Conservation (phyloP, 2,888 invertebrate species). For the Agriopis marginaria region DNA sequence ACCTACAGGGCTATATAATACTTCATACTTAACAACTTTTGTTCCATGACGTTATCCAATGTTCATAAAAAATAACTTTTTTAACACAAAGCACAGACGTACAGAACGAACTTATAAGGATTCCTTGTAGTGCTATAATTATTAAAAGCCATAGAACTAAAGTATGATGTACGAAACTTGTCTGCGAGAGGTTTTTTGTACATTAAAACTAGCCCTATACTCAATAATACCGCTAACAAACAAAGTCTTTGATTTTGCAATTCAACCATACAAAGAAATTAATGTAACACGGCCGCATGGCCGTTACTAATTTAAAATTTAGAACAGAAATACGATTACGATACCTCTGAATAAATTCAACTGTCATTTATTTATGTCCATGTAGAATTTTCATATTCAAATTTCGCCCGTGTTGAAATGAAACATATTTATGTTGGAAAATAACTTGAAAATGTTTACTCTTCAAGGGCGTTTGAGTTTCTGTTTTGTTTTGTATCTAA, state of each 20-base stretch:
- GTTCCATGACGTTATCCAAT: too few species aligned
- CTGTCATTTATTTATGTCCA: slow-evolving; percentile 69
- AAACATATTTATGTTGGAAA: slow-evolving; percentile 33
- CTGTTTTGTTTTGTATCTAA: slow-evolving; percentile 28
- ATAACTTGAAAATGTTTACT: slow-evolving; percentile 38
- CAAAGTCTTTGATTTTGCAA: slow-evolving; percentile 34
- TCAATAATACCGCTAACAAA: neutral
- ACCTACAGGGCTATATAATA: too few species aligned
- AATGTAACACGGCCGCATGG: slow-evolving; percentile 67
- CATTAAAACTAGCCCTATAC: neutral
- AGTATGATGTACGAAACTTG: neutral
- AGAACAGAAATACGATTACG: slow-evolving; percentile 72
- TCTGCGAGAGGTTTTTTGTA: too few species aligned
- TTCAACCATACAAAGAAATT: slow-evolving; percentile 57
- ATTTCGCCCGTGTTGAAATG: slow-evolving; percentile 52
- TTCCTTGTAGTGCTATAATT: too few species aligned
- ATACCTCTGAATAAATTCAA: slow-evolving; percentile 63
- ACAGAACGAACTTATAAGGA: too few species aligned
- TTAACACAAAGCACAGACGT: too few species aligned
- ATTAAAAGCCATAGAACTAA: too few species aligned
- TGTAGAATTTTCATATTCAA: slow-evolving; percentile 71
- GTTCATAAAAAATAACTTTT: too few species aligned
- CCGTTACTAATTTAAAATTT: slow-evolving; percentile 75
- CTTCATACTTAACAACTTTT: too few species aligned
- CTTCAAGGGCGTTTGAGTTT: slow-evolving; percentile 45